A percentile compares a stretch with the other conserved stretches of the same genome.
phyloP scores from a whole-genome alignment of 2,113 vertebrate genomes.

The Urocynchramus pylzowi region DNA sequence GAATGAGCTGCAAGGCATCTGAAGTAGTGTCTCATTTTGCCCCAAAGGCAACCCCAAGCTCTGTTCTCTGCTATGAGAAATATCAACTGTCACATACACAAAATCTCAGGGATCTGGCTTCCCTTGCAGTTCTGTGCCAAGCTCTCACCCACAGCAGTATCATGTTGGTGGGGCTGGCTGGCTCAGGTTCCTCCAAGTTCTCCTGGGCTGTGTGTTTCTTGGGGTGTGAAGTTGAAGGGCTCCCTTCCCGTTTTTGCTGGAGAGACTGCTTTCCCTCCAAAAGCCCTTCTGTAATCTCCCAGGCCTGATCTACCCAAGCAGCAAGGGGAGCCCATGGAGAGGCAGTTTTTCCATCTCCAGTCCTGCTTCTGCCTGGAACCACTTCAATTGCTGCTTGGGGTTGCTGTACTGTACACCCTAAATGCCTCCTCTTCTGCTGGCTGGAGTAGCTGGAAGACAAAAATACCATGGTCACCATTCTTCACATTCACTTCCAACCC shows the following conservation, averaged over 20 bases:
- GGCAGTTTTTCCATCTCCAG: neutral
- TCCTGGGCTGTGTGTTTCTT: neutral
- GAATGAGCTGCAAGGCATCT: neutral
- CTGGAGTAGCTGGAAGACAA: neutral
- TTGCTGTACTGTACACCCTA: neutral
- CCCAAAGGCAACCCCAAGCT: neutral
- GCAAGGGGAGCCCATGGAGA: neutral
- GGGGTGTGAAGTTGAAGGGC: neutral
- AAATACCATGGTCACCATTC: neutral
- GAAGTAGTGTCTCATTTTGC: neutral
- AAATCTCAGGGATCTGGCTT: neutral
- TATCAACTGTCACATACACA: fast-evolving
- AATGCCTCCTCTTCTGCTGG: neutral
- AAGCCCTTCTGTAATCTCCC: neutral
- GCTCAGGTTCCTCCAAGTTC: neutral
- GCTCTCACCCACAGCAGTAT: neutral
- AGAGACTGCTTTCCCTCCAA: neutral
- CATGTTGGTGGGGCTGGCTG: neutral
- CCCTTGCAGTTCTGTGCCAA: neutral
- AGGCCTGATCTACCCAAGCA: neutral
- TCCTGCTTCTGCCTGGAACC: neutral
- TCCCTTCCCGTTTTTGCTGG: neutral
- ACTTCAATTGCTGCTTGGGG: neutral
- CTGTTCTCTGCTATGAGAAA: neutral
- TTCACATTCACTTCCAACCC: neutral